phyloP scores from a whole-genome alignment of 2,888 invertebrate genomes.

The Eristalis arbustorum region DNA sequence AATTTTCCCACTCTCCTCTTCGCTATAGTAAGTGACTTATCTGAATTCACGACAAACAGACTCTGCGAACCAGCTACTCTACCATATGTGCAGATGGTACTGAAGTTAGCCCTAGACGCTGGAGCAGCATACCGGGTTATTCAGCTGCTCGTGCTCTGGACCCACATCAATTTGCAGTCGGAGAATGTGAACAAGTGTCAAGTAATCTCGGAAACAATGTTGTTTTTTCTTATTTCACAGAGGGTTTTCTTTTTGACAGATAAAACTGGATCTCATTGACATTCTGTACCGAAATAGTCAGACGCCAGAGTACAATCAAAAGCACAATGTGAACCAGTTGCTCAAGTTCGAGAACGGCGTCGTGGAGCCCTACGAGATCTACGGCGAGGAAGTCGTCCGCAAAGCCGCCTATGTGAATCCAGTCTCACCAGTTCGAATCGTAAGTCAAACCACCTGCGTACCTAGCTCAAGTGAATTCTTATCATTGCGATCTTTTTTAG shows the following conservation, averaged over 20 bases:
- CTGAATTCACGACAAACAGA: constrained; percentile 76
- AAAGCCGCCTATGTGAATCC: constrained; percentile 71
- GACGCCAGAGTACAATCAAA: not conserved
- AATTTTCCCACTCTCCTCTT: constrained; percentile 74
- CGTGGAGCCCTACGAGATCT: constrained; percentile 42
- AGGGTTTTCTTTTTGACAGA: constrained; percentile 12
- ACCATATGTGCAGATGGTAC: constrained; percentile 73
- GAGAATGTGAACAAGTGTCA: constrained; percentile 76
- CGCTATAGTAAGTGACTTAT: constrained; percentile 74
- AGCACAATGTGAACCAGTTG: not conserved
- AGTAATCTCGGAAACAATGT: constrained; percentile 53
- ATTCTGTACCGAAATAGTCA: constrained; percentile 71
- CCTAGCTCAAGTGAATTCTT: not conserved
- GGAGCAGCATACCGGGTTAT: constrained; percentile 75
- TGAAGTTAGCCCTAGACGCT: constrained; percentile 73
- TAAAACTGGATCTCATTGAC: constrained; percentile 72
- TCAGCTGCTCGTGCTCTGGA: constrained; percentile 75
- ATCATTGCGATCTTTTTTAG: not conserved
- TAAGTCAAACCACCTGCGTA: constrained; percentile 36
- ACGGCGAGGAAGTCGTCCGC: constrained; percentile 74
- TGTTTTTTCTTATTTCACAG: too few species aligned
- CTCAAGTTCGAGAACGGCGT: constrained; percentile 4
- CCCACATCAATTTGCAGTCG: constrained; percentile 77
- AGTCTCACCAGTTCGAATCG: constrained; percentile 72
- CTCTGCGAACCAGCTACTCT: constrained; percentile 74